Evolutionary conservation across 2,113 vertebrate genomes (phyloP), one percentile per base, ranked within the genome.

Genomic region (Chloroceryle aenea): DNA sequence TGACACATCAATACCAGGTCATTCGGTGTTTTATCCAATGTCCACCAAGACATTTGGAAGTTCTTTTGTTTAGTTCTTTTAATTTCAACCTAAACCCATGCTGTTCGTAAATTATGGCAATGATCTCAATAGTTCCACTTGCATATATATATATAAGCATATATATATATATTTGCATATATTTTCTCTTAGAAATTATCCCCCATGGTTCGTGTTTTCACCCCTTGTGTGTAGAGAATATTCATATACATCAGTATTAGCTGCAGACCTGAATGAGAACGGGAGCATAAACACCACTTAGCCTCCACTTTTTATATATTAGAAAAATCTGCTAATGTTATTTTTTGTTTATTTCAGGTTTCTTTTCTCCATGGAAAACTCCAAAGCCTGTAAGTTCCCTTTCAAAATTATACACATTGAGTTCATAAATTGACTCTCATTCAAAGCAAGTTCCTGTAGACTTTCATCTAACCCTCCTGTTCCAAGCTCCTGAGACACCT

Each of bases 361-460:
- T 99, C 98, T 99, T 99, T 99, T 99, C 99, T 98, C 99, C 99
- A 94, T 99, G 99, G 99, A 99, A 99, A 99, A 99, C 98, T 98
- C 98, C 99, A 97, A 99, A 99, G 97, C 99, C 99, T 98, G 99
- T 99, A 99, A 99, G 98, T 98, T 98, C 59, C 82, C 93, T 97
- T 97, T 97, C 88, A 94, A 95, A 96, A 80, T 55, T 94, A 59
- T 86, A 90, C 58, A 38, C 34, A 38, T 68, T 89, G 55, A 72
- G 77, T 88, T 94, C 72, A 26, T 96, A 67, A 72, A 45, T 79
- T 89, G 42, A 27, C 56, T 88, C 8, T n/a, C 25, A 72, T 72
- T 93, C 38, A 50, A 82, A 82, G 42, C 73, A 79, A 79, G 82
- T 86, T 90, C 64, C 64, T 64, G 42, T 91, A 93, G 82, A 48